These are phyloP conservation scores for Psittacus erithacus DNA, from an alignment of 2,113 vertebrate genomes.

Conservation along the genomic window DNA sequence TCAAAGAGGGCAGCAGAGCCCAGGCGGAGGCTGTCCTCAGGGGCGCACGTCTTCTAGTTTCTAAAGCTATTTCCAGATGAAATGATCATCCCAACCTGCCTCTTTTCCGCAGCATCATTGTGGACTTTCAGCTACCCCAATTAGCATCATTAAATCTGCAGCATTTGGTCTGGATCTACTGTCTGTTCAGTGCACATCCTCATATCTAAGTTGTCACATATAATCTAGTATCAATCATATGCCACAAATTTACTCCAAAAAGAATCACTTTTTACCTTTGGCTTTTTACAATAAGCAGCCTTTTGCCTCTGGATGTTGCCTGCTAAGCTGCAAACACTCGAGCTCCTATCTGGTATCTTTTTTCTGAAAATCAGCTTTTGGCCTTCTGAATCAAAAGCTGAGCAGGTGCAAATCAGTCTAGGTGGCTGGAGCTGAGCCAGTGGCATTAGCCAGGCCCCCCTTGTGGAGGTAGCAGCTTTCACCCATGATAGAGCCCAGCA, in stretches of 20 bases:
- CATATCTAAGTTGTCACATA: background rate
- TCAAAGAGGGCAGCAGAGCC: background rate
- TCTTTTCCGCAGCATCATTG: background rate
- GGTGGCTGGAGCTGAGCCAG: background rate
- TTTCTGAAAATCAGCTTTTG: background rate
- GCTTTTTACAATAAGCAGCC: background rate
- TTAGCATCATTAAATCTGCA: background rate
- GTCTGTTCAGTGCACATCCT: background rate
- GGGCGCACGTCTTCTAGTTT: background rate
- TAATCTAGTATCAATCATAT: background rate
- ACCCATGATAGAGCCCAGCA: background rate
- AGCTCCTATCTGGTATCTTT: background rate
- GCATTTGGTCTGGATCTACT: background rate
- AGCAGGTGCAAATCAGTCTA: background rate
- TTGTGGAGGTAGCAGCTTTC: background rate
- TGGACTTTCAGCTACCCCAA: background rate
- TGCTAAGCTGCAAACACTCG: background rate
- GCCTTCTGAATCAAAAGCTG: background rate
- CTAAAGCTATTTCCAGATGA: slow-evolving; percentile 24
- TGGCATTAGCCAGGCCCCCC: accelerated
- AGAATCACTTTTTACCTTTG: background rate
- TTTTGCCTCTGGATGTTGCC: background rate
- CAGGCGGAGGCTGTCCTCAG: background rate
- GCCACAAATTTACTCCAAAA: background rate
- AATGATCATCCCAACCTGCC: background rate